Evolutionary conservation across 2,113 vertebrate species (phyloP).

Genomic region (Diphyllodes magnificus): DNA sequence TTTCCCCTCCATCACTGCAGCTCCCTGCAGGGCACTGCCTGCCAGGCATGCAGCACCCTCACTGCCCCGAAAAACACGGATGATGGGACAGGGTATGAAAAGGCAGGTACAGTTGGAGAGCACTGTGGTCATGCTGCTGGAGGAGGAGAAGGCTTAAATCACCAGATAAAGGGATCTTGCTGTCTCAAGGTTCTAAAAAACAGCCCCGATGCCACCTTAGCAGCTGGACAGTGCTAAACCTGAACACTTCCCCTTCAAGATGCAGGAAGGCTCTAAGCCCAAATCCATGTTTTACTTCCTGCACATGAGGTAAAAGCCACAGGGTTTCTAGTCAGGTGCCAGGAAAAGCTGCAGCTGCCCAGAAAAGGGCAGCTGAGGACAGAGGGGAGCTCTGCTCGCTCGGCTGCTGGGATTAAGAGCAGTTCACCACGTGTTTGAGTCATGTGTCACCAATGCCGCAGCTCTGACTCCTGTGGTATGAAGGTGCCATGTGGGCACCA

Average conservation of each 20-base stretch:
- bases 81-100: background rate
- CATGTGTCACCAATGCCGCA: background rate
- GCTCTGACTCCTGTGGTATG: background rate
- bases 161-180: background rate
- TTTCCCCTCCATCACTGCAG: fast-evolving
- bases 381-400: background rate
- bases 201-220: background rate
- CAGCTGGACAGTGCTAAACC: background rate
- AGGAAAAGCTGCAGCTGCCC: slow-evolving; percentile 28
- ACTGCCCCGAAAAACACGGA: fast-evolving
- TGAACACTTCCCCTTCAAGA: background rate
- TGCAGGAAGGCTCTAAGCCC: background rate
- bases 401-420: background rate
- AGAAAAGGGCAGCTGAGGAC: background rate
- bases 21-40: background rate
- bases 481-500: background rate
- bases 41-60: background rate
- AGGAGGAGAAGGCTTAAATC: background rate
- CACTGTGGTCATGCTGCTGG: background rate
- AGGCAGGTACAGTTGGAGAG: background rate
- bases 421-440: background rate
- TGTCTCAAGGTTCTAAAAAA: background rate
- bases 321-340: background rate
- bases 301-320: background rate
- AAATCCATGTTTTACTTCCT: background rate